Evolutionary conservation across 2,113 vertebrate species (phyloP).

Genomic region (Apaloderma vittatum): DNA sequence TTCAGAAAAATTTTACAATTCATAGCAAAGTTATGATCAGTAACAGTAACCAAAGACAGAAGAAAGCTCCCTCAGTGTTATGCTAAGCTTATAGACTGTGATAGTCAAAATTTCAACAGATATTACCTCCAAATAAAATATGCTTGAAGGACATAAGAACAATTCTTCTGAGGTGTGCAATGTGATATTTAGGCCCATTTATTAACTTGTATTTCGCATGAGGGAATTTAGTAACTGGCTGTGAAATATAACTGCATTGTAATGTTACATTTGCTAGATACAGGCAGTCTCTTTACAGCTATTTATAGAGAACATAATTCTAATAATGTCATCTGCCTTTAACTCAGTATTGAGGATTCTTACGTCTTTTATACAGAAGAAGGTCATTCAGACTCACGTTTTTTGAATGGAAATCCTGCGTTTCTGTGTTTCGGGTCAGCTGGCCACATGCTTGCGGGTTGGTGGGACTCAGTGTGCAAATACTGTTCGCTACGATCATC

Average conservation of each 20-base stretch:
- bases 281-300: not conserved
- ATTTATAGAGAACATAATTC: not conserved
- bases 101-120: not conserved
- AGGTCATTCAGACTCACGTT: not conserved
- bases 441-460: not conserved
- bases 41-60: not conserved
- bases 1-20: not conserved
- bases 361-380: not conserved
- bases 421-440: not conserved
- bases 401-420: not conserved
- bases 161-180: not conserved
- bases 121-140: not conserved
- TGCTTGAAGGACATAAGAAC: not conserved
- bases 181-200: constrained; percentile 27
- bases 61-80: not conserved
- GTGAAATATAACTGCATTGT: constrained; percentile 7
- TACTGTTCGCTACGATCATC: not conserved
- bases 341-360: not conserved
- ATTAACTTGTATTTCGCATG: constrained; percentile 48
- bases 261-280: constrained; percentile 7
- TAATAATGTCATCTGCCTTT: constrained; percentile 17
- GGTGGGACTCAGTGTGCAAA: not conserved
- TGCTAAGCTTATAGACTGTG: not conserved
- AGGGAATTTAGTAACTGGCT: constrained; percentile 39
- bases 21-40: not conserved